Evolutionary conservation across 1,140 invertebrate species (phyloP).

Genomic region (Drosophila erecta): DNA sequence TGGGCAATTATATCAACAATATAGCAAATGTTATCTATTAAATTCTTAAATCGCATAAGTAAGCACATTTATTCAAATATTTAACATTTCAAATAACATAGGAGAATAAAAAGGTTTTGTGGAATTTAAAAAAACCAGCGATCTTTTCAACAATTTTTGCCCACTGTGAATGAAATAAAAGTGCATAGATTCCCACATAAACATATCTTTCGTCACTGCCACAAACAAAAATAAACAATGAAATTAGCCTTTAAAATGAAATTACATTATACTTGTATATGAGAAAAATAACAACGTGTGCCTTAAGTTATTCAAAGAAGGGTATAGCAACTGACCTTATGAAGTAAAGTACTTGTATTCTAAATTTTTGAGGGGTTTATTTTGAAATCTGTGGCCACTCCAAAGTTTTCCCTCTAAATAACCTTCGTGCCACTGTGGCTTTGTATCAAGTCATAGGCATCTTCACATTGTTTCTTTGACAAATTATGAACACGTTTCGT

Average conservation of each 20-base stretch:
- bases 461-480: conserved; percentile 38
- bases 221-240: conserved; percentile 1
- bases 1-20: background rate
- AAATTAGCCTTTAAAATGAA: conserved; percentile 24
- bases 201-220: conserved; percentile 21
- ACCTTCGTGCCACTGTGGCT: conserved; percentile 17
- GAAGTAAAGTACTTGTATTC: no score
- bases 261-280: background rate
- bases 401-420: background rate
- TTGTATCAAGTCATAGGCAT: conserved; percentile 15
- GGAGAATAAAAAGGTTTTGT: no score
- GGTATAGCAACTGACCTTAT: no score
- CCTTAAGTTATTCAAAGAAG: no score
- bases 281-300: background rate
- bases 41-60: background rate
- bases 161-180: conserved; percentile 9
- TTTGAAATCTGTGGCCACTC: no score
- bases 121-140: no score
- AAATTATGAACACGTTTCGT: conserved; percentile 63
- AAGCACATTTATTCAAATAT: no score
- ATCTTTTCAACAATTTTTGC: background rate
- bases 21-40: background rate
- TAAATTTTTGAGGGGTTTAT: no score
- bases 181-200: conserved; percentile 5
- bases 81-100: no score